These are phyloP conservation scores for Pollimyrus isidori DNA, from an alignment of 2,113 vertebrate species.

Conservation along the genomic window DNA sequence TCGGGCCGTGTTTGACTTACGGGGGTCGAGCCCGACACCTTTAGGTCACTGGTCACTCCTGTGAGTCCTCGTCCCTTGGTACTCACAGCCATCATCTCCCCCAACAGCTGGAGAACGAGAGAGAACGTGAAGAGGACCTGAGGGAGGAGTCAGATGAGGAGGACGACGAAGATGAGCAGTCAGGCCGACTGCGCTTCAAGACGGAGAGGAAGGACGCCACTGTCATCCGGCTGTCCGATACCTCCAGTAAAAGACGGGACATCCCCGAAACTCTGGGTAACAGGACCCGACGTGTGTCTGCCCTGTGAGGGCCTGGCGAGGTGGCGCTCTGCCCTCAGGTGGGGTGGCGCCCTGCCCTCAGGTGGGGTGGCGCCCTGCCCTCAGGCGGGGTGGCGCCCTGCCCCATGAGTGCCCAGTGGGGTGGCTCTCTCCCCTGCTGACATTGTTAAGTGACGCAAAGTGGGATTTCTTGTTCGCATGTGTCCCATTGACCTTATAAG, in stretches of 20 bases:
- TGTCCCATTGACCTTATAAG: slow-evolving; percentile 80
- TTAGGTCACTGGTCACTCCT: not conserved
- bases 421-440: slow-evolving; percentile 50
- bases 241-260: slow-evolving; percentile 78
- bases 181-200: slow-evolving; percentile 85
- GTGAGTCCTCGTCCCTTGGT: not conserved
- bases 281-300: not conserved
- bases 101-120: slow-evolving; percentile 65
- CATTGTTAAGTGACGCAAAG: slow-evolving; percentile 73
- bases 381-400: not conserved
- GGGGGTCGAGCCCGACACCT: not conserved
- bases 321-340: not conserved
- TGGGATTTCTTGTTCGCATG: slow-evolving; percentile 73
- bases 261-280: slow-evolving; percentile 97
- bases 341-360: not conserved
- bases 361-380: not conserved
- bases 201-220: slow-evolving; percentile 88
- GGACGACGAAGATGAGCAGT: slow-evolving; percentile 83
- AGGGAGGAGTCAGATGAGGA: slow-evolving; percentile 88
- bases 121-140: slow-evolving; percentile 63
- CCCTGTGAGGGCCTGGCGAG: not conserved
- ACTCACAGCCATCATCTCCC: not conserved
- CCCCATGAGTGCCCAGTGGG: not conserved
- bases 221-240: slow-evolving; percentile 81
- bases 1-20: not conserved